Conservation (phyloP, 2,888 invertebrate species). For the Xestia xanthographa region DNA sequence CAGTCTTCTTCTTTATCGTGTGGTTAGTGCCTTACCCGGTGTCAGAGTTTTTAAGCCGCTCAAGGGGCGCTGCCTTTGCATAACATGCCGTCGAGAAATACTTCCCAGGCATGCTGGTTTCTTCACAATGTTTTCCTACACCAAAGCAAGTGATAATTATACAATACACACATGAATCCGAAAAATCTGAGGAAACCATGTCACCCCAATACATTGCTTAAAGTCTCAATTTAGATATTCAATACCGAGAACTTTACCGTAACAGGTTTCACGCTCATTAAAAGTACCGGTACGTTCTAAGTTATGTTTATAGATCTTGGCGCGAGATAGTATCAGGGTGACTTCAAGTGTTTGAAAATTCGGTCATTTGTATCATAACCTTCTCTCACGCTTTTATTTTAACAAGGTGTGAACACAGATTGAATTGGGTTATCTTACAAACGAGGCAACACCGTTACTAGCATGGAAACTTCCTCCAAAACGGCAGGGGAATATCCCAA, state of each 20-base stretch:
- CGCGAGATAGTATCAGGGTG: neutral
- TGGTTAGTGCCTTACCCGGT: neutral
- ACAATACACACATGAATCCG: no score
- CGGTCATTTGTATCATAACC: neutral
- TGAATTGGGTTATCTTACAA: slow-evolving; percentile 42
- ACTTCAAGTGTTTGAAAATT: neutral
- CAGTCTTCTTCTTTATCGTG: neutral
- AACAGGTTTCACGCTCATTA: neutral
- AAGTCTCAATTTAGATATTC: neutral
- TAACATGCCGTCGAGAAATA: no score
- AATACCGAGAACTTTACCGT: neutral
- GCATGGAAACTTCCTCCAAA: slow-evolving; percentile 16
- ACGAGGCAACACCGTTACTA: slow-evolving; percentile 19
- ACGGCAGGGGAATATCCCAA: slow-evolving; percentile 18
- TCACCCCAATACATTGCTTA: neutral
- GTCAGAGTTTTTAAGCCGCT: no score
- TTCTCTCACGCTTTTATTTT: neutral
- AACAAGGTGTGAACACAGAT: slow-evolving; percentile 36
- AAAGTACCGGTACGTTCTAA: neutral
- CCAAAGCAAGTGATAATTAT: no score
- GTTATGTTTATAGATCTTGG: neutral
- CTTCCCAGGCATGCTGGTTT: no score
- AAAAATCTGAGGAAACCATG: neutral
- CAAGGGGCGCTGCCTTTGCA: no score
- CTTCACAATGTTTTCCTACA: no score